Evolutionary conservation across 2,797 vertebrate genomes (phyloP).

Genomic region (Falco cherrug): DNA sequence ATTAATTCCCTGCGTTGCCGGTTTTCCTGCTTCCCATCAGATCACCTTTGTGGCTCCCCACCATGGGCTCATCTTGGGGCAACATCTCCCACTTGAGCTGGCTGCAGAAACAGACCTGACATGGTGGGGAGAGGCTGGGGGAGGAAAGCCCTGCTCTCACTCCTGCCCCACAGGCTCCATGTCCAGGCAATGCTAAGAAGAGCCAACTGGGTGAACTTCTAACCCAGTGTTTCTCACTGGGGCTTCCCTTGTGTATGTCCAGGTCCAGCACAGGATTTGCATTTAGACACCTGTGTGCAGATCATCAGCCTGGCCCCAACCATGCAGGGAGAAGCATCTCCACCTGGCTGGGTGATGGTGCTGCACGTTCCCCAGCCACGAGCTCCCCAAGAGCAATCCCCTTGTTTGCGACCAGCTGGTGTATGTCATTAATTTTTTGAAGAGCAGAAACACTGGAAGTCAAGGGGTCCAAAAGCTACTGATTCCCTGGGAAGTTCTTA

Average conservation of each 20-base stretch:
- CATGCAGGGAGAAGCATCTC: not conserved
- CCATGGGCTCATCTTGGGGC: rapidly evolving
- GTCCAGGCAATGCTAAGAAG: not conserved
- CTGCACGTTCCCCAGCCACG: not conserved
- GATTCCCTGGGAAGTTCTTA: not conserved
- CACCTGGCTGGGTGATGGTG: rapidly evolving
- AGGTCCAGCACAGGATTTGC: not conserved
- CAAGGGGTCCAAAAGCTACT: not conserved
- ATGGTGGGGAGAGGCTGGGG: not conserved
- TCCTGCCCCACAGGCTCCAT: not conserved
- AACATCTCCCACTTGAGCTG: not conserved
- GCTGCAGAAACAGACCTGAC: not conserved
- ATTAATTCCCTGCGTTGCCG: not conserved
- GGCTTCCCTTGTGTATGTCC: not conserved
- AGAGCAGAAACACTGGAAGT: not conserved
- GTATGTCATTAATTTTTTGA: rapidly evolving
- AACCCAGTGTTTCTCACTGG: not conserved
- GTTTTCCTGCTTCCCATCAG: not conserved
- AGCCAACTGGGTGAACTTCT: not conserved
- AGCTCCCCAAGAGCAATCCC: not conserved
- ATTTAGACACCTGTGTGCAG: not conserved
- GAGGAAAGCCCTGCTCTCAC: not conserved
- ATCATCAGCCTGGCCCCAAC: not conserved
- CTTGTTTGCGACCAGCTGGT: not conserved
- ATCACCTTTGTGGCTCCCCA: not conserved